A percentile compares a stretch with the other conserved stretches of the same genome.
These are phyloP conservation scores for Aleadryas rufinucha DNA, from an alignment of 2,113 vertebrate genomes.

Conservation along the genomic window DNA sequence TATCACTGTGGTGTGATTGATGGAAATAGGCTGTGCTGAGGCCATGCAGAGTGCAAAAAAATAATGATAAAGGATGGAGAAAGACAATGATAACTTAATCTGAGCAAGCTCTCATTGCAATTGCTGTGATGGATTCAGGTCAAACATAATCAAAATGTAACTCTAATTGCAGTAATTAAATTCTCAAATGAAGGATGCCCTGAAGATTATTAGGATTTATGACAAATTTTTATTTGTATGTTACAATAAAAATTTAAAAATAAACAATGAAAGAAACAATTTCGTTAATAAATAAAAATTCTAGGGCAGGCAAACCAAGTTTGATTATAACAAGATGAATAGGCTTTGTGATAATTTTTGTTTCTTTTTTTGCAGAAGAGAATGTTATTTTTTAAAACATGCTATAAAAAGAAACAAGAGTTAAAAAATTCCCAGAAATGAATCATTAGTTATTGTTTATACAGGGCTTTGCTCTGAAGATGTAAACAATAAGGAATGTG, in stretches of 20 bases:
- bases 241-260: background rate
- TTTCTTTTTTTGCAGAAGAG: background rate
- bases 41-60: background rate
- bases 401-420: slow-evolving; percentile 32
- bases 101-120: slow-evolving; percentile 23
- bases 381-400: slow-evolving; percentile 8
- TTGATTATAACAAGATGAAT: background rate
- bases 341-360: background rate
- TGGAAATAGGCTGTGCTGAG: background rate
- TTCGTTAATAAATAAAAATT: background rate
- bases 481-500: slow-evolving; percentile 26
- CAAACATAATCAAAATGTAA: slow-evolving; percentile 26
- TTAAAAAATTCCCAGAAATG: slow-evolving; percentile 55
- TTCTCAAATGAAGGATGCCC: background rate
- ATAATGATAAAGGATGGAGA: background rate
- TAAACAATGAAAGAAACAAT: background rate
- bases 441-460: slow-evolving; percentile 49
- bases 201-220: slow-evolving; percentile 16
- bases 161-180: background rate
- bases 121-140: background rate
- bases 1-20: background rate
- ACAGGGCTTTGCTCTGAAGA: slow-evolving; percentile 13
- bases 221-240: background rate
- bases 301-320: background rate
- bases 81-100: slow-evolving; percentile 9